Percentiles rank a stretch among this genome's conserved stretches.
These are phyloP conservation scores for Drosophila acutilabella DNA, from an alignment of 2,888 invertebrate genomes.

Conservation along the genomic window DNA sequence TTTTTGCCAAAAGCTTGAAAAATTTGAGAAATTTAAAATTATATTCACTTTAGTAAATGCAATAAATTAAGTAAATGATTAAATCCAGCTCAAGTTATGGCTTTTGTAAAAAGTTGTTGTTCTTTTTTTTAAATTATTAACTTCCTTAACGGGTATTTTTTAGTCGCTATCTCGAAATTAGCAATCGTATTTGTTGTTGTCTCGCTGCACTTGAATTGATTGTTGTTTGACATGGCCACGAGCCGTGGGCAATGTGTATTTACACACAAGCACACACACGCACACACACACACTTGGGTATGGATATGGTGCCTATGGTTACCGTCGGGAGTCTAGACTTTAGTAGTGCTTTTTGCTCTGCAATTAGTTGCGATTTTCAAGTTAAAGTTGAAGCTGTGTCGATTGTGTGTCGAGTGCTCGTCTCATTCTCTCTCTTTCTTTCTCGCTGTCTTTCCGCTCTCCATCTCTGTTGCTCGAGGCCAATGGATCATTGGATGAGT, in stretches of 20 bases:
- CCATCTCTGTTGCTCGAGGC: not conserved
- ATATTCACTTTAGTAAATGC: too few species aligned
- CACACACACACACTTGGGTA: not conserved
- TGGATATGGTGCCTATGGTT: constrained; percentile 25
- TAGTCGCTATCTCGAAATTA: not conserved
- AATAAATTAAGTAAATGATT: too few species aligned
- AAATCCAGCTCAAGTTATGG: not conserved
- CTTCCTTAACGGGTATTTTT: not conserved
- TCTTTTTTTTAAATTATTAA: too few species aligned
- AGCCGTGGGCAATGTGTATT: constrained; percentile 50
- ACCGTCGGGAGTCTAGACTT: constrained; percentile 38
- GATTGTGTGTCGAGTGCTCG: constrained; percentile 42
- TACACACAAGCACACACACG: constrained; percentile 1
- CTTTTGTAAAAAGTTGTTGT: too few species aligned
- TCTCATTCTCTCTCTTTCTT: not conserved
- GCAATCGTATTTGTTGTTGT: constrained; percentile 4
- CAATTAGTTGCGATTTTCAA: constrained; percentile 47
- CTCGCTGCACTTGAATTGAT: constrained; percentile 60
- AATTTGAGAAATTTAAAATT: too few species aligned
- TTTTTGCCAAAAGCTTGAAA: too few species aligned
- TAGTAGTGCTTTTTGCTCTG: constrained; percentile 23
- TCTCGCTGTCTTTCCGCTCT: not conserved
- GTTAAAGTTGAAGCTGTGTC: constrained; percentile 13
- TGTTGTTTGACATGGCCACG: constrained; percentile 64
- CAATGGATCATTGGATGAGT: not conserved